Percentiles rank a stretch among this genome's conserved stretches.
These are phyloP conservation scores for Arremon aurantiirostris DNA, from an alignment of 2,797 vertebrate species.

Conservation along the genomic window DNA sequence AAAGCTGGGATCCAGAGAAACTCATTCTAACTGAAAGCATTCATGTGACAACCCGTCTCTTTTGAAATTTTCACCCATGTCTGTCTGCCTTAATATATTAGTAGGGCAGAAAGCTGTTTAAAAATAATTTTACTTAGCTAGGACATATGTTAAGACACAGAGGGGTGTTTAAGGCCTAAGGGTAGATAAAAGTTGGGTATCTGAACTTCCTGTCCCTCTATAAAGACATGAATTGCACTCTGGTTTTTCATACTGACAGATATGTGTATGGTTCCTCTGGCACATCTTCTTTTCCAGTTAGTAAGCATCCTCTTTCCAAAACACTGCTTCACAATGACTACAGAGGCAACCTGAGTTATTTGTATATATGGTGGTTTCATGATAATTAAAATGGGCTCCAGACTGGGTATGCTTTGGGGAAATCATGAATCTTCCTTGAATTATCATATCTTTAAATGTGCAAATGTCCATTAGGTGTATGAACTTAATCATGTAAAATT, in stretches of 20 bases:
- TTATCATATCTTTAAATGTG: not conserved
- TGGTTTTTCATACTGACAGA: not conserved
- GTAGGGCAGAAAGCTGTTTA: not conserved
- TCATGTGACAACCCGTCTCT: not conserved
- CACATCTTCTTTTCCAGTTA: not conserved
- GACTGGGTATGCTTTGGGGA: not conserved
- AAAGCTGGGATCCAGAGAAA: not conserved
- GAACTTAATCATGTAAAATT: not conserved
- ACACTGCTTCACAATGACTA: not conserved
- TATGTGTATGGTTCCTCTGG: fast-evolving
- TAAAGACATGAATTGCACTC: not conserved
- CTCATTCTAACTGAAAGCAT: not conserved
- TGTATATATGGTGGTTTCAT: not conserved
- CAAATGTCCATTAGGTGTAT: not conserved
- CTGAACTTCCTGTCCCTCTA: not conserved
- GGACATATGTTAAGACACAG: not conserved
- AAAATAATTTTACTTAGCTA: not conserved
- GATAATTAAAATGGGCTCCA: not conserved
- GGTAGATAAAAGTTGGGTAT: not conserved
- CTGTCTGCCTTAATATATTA: not conserved
- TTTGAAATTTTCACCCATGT: not conserved
- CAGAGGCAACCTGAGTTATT: not conserved
- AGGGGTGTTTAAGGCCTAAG: not conserved
- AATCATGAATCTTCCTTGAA: not conserved
- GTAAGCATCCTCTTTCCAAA: not conserved